Base-by-base conservation (phyloP, 1,140 invertebrate genomes). In the Aporrectodea caliginosa region DNA sequence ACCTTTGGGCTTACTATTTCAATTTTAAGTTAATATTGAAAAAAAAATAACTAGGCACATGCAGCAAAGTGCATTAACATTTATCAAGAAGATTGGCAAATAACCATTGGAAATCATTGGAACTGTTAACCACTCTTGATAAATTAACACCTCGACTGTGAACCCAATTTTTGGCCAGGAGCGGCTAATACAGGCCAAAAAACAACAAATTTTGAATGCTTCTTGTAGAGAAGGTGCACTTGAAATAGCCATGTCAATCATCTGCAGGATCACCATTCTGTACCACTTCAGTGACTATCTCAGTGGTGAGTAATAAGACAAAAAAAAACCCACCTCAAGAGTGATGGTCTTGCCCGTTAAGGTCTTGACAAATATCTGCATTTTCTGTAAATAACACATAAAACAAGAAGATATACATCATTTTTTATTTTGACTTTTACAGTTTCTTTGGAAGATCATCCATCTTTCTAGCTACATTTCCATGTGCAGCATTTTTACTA, bases 311-410 rank as follows among this genome's bases (percentile, higher is more conserved):
- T 16, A 14, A 31, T 6, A 75, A 75, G 29, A 16, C 27, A 72
- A 29, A 6, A 29, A 32, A 34, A n/a, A 32, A 78, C 72, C 2
- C 74, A 81, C 80, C 90, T 96, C 95, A 83, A 96, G 92, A 82
- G 95, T 96, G 89, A 97, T 96, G 89, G 94, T 97, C 90, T 97
- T 97, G 80, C 95, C 95, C 84, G 94, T 96, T 35, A 96, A 91
- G 85, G 94, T 94, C 92, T 92, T 94, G 91, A 90, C 94, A 90
- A 97, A 96, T 85, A 96, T 96, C 91, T 97, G 95, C 95, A 97
- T 97, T 35, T 83, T 85, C 75, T 83, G 73, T 33, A 31, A 22
- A 58, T 12, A 58, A 58, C 43, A 58, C 43, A 22, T 58, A 22
- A 58, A 58, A 58, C 43, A 58, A 58, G 22, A 58, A 6, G 43